Evolutionary conservation across 2,113 vertebrate genomes (phyloP).

Genomic region (Prunella himalayana): DNA sequence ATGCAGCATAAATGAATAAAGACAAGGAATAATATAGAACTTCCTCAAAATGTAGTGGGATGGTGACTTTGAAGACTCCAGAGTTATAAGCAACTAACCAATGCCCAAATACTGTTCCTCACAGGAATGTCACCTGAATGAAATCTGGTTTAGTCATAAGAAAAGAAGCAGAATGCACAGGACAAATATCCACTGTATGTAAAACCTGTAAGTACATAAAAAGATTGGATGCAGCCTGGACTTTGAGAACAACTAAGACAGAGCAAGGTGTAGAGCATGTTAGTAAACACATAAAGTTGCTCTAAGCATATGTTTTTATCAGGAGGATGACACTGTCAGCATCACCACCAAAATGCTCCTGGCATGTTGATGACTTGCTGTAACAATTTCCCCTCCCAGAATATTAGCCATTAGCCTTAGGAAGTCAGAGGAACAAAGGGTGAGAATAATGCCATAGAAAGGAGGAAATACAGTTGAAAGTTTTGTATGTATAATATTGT

Average conservation of each 20-base stretch:
- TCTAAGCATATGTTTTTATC: neutral
- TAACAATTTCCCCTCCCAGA: neutral
- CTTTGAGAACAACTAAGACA: neutral
- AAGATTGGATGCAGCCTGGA: neutral
- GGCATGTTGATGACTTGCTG: neutral
- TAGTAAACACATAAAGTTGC: neutral
- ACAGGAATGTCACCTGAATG: neutral
- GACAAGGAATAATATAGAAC: fast-evolving
- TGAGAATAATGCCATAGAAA: neutral
- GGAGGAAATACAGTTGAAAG: neutral
- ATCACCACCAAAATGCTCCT: neutral
- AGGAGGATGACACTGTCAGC: neutral
- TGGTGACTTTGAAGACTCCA: neutral
- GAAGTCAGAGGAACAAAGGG: neutral
- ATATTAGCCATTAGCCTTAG: neutral
- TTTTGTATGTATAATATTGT: neutral
- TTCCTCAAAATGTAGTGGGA: neutral
- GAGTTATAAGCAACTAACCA: neutral
- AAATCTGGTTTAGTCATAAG: neutral
- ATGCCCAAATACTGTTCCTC: neutral
- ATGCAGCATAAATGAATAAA: neutral
- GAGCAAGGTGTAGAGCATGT: neutral
- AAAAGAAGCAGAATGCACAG: neutral
- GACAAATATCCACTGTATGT: neutral
- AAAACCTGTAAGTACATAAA: neutral